phyloP scores from a whole-genome alignment of 2,113 vertebrate genomes.

The Pteronura brasiliensis region DNA sequence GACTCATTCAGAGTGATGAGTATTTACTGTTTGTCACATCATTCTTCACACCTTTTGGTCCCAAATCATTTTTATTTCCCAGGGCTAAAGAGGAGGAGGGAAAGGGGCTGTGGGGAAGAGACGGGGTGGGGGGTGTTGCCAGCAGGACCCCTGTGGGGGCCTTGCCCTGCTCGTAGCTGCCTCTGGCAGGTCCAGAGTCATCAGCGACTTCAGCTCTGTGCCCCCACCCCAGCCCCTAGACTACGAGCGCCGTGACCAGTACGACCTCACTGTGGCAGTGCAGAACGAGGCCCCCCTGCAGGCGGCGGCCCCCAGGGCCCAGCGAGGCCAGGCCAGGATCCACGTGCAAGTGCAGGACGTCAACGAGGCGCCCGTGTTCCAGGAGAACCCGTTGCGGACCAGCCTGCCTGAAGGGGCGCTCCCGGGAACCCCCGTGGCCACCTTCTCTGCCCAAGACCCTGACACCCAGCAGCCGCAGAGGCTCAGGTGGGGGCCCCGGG shows the following conservation, averaged over 20 bases:
- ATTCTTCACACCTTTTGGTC: not conserved
- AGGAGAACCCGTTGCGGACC: conserved; percentile 86
- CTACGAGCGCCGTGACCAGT: conserved; percentile 83
- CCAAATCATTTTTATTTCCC: not conserved
- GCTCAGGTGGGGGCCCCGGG: not conserved
- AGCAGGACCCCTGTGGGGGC: rapidly evolving
- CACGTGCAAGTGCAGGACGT: conserved; percentile 86
- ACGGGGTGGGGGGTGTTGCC: rapidly evolving
- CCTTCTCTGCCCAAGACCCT: conserved; percentile 89
- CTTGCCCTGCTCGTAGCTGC: rapidly evolving
- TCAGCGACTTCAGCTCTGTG: rapidly evolving
- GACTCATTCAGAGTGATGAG: not conserved
- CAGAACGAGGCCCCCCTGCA: conserved; percentile 87
- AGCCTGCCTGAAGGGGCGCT: conserved; percentile 86
- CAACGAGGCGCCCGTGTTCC: conserved; percentile 92
- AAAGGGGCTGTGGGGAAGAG: not conserved
- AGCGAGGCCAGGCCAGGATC: conserved; percentile 84
- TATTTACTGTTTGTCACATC: not conserved
- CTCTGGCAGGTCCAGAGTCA: not conserved
- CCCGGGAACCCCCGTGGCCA: conserved; percentile 86
- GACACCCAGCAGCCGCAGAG: conserved; percentile 80
- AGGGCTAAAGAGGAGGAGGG: not conserved
- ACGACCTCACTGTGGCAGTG: conserved; percentile 85
- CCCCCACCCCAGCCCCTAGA: conserved; percentile 87
- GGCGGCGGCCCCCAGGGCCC: conserved; percentile 73